Conservation (phyloP, 2,797 vertebrate genomes). For the Cyprinella venusta region DNA sequence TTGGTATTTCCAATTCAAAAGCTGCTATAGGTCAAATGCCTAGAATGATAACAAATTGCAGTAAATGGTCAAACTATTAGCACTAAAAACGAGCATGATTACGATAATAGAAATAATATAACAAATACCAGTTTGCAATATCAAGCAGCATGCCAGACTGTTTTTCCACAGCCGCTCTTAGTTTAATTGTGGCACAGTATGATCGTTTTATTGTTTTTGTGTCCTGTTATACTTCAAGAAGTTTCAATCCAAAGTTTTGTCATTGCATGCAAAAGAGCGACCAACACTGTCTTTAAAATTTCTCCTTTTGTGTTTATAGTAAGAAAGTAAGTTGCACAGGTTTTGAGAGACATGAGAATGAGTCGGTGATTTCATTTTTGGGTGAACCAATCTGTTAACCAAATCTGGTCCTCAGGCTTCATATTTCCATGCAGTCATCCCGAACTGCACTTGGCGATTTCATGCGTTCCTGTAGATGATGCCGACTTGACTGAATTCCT, state of each 20-base stretch:
- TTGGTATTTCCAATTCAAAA: background rate
- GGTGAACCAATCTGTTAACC: constrained; percentile 22
- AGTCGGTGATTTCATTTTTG: background rate
- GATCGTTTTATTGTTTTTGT: background rate
- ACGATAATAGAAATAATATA: background rate
- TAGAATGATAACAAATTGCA: background rate
- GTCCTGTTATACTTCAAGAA: background rate
- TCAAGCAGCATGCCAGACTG: background rate
- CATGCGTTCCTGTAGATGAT: background rate
- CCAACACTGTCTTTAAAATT: background rate
- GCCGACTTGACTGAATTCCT: constrained; percentile 14
- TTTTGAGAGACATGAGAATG: constrained; percentile 1
- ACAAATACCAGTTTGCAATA: background rate
- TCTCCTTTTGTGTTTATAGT: background rate
- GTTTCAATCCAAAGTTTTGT: no score
- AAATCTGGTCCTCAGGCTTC: constrained; percentile 20
- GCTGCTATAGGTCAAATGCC: background rate
- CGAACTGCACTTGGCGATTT: background rate
- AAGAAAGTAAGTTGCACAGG: background rate
- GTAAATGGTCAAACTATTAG: background rate
- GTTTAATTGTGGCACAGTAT: background rate
- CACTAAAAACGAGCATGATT: background rate
- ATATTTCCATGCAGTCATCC: constrained; percentile 6
- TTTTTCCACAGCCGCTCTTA: background rate
- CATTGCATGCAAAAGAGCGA: background rate